Evolutionary conservation across 2,113 vertebrate species (phyloP), one percentile per base, ranked within the genome.

Genomic region (Philantomba maxwellii): DNA sequence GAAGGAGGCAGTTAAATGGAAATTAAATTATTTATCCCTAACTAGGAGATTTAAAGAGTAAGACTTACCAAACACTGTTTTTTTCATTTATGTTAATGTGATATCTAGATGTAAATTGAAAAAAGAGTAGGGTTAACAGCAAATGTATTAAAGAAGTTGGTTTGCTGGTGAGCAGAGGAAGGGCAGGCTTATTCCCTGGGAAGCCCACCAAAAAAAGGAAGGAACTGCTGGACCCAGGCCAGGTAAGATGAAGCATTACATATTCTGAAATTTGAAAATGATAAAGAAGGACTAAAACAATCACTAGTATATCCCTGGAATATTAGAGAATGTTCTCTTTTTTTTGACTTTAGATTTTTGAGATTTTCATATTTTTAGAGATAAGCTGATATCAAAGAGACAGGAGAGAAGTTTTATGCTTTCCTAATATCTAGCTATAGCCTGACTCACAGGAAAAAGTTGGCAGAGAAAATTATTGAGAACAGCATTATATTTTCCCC

Each of bases 11-110:
- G 51, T 64, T 47, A 73, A 93, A 36, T 26, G 66, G 7, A 95
- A 93, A 80, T 89, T 75, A 92, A 91, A 80, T 39, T 90, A 89
- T 84, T 55, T 70, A 92, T 92, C 30, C 43, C 53, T 85, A 91
- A 75, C 17, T 78, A 64, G 17, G 49, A 82, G 25, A 36, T 81
- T 84, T 86, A 73, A 81, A 80, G 36, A 81, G 19, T 62, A 60
- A 92, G 23, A 84, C 33, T 89, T 80, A 36, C 28, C 62, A 89
- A 81, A 75, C 5, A 57, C 51, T 93, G 36, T 21, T 57, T 87
- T 64, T 64, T 73, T 26, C 9, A 75, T 51, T 94, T 87, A 51
- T 5, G 6, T 57, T 75, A 89, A 88, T 94, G 49, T 43, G 39
- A 81, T 30, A 85, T 23, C 83, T 86, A 36, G 30, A 47, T 33